These are phyloP conservation scores for Drosophila malerkotliana DNA, from an alignment of 1,140 invertebrate genomes.

Conservation along the genomic window DNA sequence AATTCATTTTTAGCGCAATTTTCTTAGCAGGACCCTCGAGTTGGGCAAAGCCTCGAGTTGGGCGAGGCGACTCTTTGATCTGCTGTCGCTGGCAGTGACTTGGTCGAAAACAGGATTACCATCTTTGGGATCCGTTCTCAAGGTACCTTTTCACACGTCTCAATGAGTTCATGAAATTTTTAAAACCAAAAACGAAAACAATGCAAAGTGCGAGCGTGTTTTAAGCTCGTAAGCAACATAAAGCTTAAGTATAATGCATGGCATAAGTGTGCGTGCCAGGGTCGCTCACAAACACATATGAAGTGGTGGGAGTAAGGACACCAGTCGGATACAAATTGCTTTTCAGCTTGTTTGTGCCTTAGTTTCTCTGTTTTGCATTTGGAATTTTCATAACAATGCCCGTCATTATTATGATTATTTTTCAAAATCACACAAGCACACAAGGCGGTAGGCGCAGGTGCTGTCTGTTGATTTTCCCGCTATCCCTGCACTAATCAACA, in stretches of 20 bases:
- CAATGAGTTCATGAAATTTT: constrained; percentile 77
- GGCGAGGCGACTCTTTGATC: constrained; percentile 23
- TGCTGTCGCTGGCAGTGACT: constrained; percentile 19
- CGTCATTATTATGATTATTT: constrained; percentile 81
- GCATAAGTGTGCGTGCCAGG: constrained; percentile 67
- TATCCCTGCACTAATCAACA: constrained; percentile 76
- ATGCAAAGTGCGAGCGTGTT: constrained; percentile 38
- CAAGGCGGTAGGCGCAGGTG: constrained; percentile 40
- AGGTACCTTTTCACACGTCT: constrained; percentile 67
- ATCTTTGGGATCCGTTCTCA: constrained; percentile 36
- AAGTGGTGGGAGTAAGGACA: not conserved
- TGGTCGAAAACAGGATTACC: constrained; percentile 62
- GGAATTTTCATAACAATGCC: constrained; percentile 73
- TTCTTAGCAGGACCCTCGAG: constrained; percentile 53
- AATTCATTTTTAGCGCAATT: constrained; percentile 79
- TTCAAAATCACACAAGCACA: constrained; percentile 62
- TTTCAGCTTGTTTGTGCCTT: constrained; percentile 55
- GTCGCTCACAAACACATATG: constrained; percentile 22
- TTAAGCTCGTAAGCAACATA: constrained; percentile 67
- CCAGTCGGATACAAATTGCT: constrained; percentile 64
- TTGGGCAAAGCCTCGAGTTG: not conserved
- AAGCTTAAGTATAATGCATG: constrained; percentile 76
- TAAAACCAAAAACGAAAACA: constrained; percentile 65
- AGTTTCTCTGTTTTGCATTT: constrained; percentile 54
- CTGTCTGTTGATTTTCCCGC: constrained; percentile 48